Conservation (phyloP, 2,888 invertebrate species). For the Seira sanloemensis region DNA sequence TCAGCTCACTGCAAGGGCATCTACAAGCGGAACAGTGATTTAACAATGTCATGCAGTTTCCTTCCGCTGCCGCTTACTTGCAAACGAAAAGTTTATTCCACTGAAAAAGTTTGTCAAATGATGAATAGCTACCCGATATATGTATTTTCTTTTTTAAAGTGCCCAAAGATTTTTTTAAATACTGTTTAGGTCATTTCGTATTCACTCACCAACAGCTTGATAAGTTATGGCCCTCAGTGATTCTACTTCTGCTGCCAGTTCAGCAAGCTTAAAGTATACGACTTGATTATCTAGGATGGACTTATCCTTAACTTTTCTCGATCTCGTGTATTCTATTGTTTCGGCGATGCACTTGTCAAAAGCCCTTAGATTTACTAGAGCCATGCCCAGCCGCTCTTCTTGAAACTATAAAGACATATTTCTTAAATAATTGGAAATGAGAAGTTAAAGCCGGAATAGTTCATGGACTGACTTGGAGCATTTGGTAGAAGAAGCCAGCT, state of each 20-base stretch:
- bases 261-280: conserved; percentile 78
- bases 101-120: no score
- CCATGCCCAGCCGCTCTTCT: conserved; percentile 77
- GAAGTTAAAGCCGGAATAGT: background rate
- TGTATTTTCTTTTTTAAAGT: no score
- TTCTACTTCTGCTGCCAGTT: conserved; percentile 78
- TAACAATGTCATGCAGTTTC: conserved; percentile 17
- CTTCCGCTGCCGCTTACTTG: no score
- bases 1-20: background rate
- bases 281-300: conserved; percentile 76
- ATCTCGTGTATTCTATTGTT: conserved; percentile 78
- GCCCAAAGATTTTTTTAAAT: no score
- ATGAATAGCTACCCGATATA: no score
- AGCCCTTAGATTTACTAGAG: conserved; percentile 72
- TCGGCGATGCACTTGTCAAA: conserved; percentile 64
- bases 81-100: no score
- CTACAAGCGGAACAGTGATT: conserved; percentile 14
- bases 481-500: conserved; percentile 78
- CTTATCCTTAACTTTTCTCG: conserved; percentile 77
- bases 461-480: conserved; percentile 76
- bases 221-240: conserved; percentile 77
- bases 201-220: conserved; percentile 76
- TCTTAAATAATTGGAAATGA: background rate
- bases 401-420: conserved; percentile 77
- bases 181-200: background rate